These are phyloP conservation scores for Rotaria magnacalcarata DNA, from an alignment of 2,888 invertebrate species.

Conservation along the genomic window DNA sequence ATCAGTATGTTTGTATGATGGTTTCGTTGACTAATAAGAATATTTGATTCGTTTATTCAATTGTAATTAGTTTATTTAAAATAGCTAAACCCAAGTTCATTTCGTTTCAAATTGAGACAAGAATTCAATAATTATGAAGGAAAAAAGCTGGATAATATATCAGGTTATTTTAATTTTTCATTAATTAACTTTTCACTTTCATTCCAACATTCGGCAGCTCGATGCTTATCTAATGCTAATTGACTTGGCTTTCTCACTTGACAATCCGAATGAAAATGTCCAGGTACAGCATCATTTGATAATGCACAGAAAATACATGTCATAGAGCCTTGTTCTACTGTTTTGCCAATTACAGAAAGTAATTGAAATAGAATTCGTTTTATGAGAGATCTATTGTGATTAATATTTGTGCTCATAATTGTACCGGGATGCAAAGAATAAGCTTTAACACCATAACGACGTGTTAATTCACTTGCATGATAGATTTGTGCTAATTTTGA, in stretches of 20 bases:
- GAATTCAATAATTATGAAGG: too few species aligned
- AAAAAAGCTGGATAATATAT: too few species aligned
- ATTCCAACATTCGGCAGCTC: background rate
- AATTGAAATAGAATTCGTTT: background rate
- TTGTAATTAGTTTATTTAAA: too few species aligned
- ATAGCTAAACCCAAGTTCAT: too few species aligned
- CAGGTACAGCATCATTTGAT: background rate
- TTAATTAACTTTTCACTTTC: constrained; percentile 1
- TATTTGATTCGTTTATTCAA: too few species aligned
- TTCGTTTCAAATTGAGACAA: too few species aligned
- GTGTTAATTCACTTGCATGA: constrained; percentile 10
- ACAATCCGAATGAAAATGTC: background rate
- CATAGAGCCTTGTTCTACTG: background rate
- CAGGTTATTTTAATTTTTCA: background rate
- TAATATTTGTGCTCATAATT: background rate
- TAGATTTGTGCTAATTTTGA: constrained; percentile 21
- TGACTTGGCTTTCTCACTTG: background rate
- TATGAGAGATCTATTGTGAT: background rate
- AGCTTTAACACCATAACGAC: constrained; percentile 3
- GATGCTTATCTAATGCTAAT: background rate
- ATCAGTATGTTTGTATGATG: too few species aligned
- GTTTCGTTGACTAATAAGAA: too few species aligned
- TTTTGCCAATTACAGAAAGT: background rate
- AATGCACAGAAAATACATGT: background rate
- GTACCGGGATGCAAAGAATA: constrained; percentile 8